Evolutionary conservation across 2,113 vertebrate species (phyloP).

Genomic region (Pelusios castaneus): DNA sequence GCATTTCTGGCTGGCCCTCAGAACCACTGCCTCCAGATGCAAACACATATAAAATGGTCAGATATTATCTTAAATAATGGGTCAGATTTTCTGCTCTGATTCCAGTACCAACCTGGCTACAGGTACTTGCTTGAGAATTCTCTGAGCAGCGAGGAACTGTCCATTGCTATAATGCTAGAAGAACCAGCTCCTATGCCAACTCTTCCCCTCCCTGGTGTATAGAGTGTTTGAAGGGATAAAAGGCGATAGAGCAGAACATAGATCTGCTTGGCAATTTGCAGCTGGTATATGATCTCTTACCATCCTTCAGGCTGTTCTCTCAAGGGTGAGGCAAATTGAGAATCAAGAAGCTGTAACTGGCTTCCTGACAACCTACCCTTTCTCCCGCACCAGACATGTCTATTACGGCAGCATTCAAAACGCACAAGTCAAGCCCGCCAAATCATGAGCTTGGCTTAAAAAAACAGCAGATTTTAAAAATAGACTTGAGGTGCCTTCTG

Average conservation of each 20-base stretch:
- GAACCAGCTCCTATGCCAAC: not conserved
- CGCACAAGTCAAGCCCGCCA: not conserved
- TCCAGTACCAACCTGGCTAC: not conserved
- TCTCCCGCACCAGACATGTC: not conserved
- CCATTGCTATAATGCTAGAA: not conserved
- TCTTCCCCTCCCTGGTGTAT: accelerated
- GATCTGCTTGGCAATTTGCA: not conserved
- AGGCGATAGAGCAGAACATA: not conserved
- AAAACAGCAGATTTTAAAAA: not conserved
- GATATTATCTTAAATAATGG: not conserved
- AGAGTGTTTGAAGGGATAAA: not conserved
- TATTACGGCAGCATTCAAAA: not conserved
- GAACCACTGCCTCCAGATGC: not conserved
- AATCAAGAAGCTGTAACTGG: not conserved
- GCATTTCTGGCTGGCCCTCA: not conserved
- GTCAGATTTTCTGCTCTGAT: not conserved
- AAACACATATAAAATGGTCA: not conserved
- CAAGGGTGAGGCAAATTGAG: not conserved
- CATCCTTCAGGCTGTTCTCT: not conserved
- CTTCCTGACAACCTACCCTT: not conserved
- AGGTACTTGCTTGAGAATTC: not conserved
- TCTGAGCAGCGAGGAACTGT: not conserved
- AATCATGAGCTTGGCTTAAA: not conserved
- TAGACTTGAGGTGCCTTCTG: accelerated
- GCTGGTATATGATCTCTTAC: not conserved